Percentiles rank a stretch among this genome's conserved stretches.
These are phyloP conservation scores for Drosophila prolongata DNA, from an alignment of 2,888 invertebrate genomes.

Conservation along the genomic window DNA sequence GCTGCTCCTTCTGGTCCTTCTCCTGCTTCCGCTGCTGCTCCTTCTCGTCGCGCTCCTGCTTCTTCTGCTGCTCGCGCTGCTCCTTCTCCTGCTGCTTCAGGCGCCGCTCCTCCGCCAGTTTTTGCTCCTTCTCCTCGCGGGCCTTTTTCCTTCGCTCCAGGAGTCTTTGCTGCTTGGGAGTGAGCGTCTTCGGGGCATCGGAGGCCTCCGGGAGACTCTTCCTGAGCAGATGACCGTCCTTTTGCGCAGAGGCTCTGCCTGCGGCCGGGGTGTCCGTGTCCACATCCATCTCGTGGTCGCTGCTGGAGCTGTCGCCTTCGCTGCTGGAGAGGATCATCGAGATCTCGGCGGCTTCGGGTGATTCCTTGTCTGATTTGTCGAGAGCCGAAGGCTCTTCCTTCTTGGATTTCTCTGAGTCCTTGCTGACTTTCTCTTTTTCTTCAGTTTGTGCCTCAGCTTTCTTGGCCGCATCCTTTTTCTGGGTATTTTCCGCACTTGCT, in stretches of 20 bases:
- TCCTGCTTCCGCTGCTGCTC: conserved; percentile 85
- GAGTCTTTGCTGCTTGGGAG: conserved; percentile 78
- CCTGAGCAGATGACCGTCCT: neutral
- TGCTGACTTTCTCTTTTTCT: neutral
- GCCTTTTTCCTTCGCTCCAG: conserved; percentile 76
- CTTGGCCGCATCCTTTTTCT: neutral
- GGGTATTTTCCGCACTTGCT: neutral
- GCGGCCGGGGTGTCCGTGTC: conserved; percentile 42
- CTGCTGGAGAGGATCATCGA: conserved; percentile 46
- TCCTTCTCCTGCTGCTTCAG: conserved; percentile 82
- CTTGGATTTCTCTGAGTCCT: neutral
- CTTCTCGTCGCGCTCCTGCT: conserved; percentile 84
- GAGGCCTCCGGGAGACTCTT: conserved; percentile 3
- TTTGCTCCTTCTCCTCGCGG: conserved; percentile 83
- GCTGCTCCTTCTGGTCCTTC: conserved; percentile 85
- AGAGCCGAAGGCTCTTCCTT: neutral
- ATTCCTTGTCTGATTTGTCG: conserved; percentile 4
- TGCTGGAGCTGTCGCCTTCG: conserved; percentile 34
- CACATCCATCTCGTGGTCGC: conserved; percentile 42
- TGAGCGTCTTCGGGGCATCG: conserved; percentile 50
- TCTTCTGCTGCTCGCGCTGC: conserved; percentile 73
- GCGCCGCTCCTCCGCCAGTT: conserved; percentile 85
- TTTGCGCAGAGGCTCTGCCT: conserved; percentile 17
- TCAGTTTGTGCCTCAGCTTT: neutral
- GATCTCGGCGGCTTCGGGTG: conserved; percentile 3